Conservation (phyloP, 2,888 invertebrate genomes). For the Drosophila atroscutellata region DNA sequence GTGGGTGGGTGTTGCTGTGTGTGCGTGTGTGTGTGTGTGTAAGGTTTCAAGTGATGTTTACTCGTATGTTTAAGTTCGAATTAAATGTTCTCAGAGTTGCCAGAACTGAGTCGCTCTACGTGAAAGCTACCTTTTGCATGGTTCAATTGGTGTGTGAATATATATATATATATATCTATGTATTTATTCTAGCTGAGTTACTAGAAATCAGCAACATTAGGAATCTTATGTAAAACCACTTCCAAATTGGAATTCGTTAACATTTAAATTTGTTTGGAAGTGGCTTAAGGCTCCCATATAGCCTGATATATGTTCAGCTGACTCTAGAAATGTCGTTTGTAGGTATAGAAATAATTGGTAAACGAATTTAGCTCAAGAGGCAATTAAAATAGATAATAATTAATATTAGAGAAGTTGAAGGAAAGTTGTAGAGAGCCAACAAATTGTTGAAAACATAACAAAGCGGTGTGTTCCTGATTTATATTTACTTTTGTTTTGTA, state of each 20-base stretch:
- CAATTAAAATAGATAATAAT: constrained; percentile 36
- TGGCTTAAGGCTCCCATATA: not conserved
- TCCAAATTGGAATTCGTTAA: not conserved
- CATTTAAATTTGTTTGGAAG: not conserved
- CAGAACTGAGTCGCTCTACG: constrained; percentile 4
- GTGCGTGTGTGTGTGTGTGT: constrained; percentile 19
- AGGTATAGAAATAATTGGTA: constrained; percentile 1
- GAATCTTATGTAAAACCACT: not conserved
- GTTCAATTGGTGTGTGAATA: not conserved
- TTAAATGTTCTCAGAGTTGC: not conserved
- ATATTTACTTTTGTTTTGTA: constrained; percentile 8
- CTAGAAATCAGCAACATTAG: not conserved
- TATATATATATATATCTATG: not conserved
- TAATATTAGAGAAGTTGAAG: constrained; percentile 11
- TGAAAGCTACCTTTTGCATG: not conserved
- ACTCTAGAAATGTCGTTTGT: constrained; percentile 4
- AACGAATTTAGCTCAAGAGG: constrained; percentile 23
- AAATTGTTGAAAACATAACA: constrained; percentile 48
- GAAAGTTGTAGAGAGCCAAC: constrained; percentile 28
- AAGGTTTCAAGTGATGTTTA: constrained; percentile 1
- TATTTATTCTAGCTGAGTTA: not conserved
- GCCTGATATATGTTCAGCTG: not conserved
- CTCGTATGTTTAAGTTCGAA: not conserved
- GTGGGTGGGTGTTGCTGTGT: constrained; percentile 6
- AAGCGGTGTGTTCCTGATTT: constrained; percentile 37